Evolutionary conservation across 2,888 invertebrate genomes (phyloP).

Genomic region (Sisyra terminalis): DNA sequence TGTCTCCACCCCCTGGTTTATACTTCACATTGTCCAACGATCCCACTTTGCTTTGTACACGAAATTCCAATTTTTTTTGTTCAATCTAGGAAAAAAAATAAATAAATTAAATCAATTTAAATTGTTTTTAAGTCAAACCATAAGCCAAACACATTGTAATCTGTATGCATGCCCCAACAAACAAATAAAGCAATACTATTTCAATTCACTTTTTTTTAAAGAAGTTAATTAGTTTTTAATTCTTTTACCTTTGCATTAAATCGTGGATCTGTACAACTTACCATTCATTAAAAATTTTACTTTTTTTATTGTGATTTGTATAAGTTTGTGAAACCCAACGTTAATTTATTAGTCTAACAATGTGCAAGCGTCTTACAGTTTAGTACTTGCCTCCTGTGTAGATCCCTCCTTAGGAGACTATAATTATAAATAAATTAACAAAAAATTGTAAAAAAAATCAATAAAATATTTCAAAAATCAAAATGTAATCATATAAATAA

Average conservation of each 20-base stretch:
- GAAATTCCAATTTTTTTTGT: slow-evolving; percentile 80
- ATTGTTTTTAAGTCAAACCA: background rate
- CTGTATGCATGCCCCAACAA: too few relatives aligned
- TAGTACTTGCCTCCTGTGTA: slow-evolving; percentile 5
- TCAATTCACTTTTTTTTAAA: too few relatives aligned
- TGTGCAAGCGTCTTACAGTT: background rate
- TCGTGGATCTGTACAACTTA: too few relatives aligned
- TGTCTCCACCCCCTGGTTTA: slow-evolving; percentile 84
- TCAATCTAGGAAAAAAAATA: slow-evolving; percentile 48
- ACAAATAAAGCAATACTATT: too few relatives aligned
- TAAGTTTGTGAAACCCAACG: too few relatives aligned
- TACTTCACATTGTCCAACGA: slow-evolving; percentile 83
- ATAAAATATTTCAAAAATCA: too few relatives aligned
- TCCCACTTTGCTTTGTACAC: slow-evolving; percentile 83
- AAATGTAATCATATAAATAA: too few relatives aligned
- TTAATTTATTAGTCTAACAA: too few relatives aligned
- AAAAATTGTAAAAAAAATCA: background rate
- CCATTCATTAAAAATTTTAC: too few relatives aligned
- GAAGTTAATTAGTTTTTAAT: too few relatives aligned
- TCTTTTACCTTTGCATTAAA: too few relatives aligned
- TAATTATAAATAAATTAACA: slow-evolving; percentile 4
- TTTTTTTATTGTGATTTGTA: too few relatives aligned
- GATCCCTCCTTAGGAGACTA: slow-evolving; percentile 5
- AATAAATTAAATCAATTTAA: background rate
- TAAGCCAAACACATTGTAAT: background rate